phyloP scores from a whole-genome alignment of 1,140 invertebrate species.

The Heliconius hermathena region DNA sequence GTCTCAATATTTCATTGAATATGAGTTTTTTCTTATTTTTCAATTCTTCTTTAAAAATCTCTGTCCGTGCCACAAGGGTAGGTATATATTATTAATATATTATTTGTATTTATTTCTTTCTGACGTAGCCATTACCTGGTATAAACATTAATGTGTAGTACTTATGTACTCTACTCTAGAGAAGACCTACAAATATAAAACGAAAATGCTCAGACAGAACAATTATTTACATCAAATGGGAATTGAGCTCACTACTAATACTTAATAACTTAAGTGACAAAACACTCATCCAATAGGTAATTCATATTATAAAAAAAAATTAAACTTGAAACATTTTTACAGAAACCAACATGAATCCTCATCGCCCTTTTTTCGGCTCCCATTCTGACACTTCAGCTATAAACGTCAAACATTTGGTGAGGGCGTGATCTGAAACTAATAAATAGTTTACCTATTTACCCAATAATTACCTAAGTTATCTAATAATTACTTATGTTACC shows the following conservation, averaged over 20 bases:
- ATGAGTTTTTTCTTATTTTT: too few relatives aligned
- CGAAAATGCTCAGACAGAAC: too few relatives aligned
- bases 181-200: too few relatives aligned
- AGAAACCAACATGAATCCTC: constrained; percentile 47
- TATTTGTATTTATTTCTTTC: too few relatives aligned
- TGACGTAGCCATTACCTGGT: too few relatives aligned
- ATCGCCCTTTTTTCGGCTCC: constrained; percentile 54
- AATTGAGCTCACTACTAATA: not conserved
- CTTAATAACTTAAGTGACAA: not conserved
- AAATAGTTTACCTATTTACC: not conserved
- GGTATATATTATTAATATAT: too few relatives aligned
- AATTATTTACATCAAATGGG: not conserved
- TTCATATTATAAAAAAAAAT: not conserved
- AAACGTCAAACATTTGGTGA: constrained; percentile 64
- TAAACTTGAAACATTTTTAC: constrained; percentile 24
- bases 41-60: too few relatives aligned
- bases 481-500: not conserved
- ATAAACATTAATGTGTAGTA: too few relatives aligned
- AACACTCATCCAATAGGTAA: not conserved
- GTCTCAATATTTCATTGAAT: too few relatives aligned
- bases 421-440: constrained; percentile 6
- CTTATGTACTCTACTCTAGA: too few relatives aligned
- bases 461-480: not conserved
- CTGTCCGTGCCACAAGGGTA: too few relatives aligned
- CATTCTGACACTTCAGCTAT: constrained; percentile 64